These are phyloP conservation scores for Zaprionus vittiger DNA, from an alignment of 1,140 invertebrate genomes.

Conservation along the genomic window DNA sequence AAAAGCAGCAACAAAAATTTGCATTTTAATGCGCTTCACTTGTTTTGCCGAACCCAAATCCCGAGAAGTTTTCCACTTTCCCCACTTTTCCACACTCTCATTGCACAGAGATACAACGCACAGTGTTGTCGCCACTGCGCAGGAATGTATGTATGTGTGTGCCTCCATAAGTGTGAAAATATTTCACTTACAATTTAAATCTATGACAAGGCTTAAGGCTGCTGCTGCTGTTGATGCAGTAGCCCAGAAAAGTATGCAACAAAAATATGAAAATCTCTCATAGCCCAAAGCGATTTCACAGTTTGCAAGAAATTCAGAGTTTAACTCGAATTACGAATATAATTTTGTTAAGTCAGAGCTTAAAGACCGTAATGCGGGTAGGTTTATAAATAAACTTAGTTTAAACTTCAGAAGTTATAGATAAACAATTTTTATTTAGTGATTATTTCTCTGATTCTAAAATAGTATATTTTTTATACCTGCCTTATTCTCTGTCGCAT, in stretches of 20 bases:
- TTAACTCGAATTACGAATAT: not conserved
- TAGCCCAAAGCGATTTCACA: not conserved
- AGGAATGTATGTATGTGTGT: slow-evolving; percentile 1
- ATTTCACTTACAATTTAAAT: slow-evolving; percentile 40
- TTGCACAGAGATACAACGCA: slow-evolving; percentile 18
- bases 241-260: slow-evolving; percentile 30
- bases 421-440: not conserved
- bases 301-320: not conserved
- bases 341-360: not conserved
- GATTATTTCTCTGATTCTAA: not conserved
- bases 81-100: slow-evolving; percentile 21
- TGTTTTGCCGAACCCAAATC: slow-evolving; percentile 64
- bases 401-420: not conserved
- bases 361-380: not conserved
- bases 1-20: slow-evolving; percentile 63
- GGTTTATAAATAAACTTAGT: not conserved
- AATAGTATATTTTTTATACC: too few species aligned
- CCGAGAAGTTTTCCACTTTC: slow-evolving; percentile 34
- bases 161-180: slow-evolving; percentile 27
- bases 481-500: not conserved
- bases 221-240: slow-evolving; percentile 14
- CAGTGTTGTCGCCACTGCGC: slow-evolving; percentile 1
- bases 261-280: slow-evolving; percentile 5
- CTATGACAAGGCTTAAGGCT: slow-evolving; percentile 31
- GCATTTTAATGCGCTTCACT: slow-evolving; percentile 82